Evolutionary conservation across 2,113 vertebrate species (phyloP), one percentile per base, ranked within the genome.

Genomic region (Pogona vitticeps): DNA sequence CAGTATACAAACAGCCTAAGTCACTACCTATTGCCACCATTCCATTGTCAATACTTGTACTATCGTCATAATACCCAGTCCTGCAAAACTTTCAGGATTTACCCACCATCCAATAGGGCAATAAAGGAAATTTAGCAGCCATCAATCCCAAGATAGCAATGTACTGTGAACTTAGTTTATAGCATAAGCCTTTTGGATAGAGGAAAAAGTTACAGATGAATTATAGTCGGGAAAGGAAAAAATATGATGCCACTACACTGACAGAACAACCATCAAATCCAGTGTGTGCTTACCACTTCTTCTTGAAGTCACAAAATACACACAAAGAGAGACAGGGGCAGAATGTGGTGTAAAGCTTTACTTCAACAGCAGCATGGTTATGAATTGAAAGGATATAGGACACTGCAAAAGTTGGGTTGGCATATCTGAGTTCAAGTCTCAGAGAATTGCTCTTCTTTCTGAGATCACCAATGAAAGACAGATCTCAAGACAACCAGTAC

Each of bases 1-100:
- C 91, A 63, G 88, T 46, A 82, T 1, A 68, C 31, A 46, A 92
- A 81, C 23, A 67, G 90, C 86, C 52, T 76, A 85, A 15, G 23
- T 68, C 82, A 81, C 38, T 1, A 76, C 21, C 2, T 52, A 36
- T 40, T 33, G 38, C 8, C 52, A 9, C 36, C 70, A 72, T 14
- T 23, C 7, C 26, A 71, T 52, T 20, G 40, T n/a, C 40, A 56
- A 65, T 8, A 10, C 36, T 61, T 82, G 56, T 2, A 3, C 20
- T 83, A 23, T 46, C 90, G 88, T 46, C 79, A 88, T 85, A 23
- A 18, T 80, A 52, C 8, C 0, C 80, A 90, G 81, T 77, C 79
- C 87, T 84, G 26, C 20, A 77, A 65, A 33, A 13, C 3, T 36
- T 68, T 78, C 21, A 59, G 63, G 33, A 36, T 85, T 79, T 75